These are phyloP conservation scores for Drosophila trapezifrons DNA, from an alignment of 1,140 invertebrate genomes.

Conservation along the genomic window DNA sequence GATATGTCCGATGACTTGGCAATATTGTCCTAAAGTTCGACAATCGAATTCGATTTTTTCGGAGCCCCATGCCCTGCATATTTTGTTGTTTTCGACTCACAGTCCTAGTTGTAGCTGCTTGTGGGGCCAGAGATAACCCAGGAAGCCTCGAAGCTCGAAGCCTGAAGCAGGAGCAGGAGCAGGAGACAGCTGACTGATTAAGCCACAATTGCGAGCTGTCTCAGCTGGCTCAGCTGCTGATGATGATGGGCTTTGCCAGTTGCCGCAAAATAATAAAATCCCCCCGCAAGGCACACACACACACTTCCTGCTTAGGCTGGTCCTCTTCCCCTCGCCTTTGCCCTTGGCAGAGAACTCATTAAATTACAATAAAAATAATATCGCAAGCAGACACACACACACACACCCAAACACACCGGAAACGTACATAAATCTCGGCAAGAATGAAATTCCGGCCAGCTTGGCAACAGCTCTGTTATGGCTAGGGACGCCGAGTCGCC, in stretches of 20 bases:
- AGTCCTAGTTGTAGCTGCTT: not conserved
- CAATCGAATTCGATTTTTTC: not conserved
- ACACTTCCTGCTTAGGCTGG: not conserved
- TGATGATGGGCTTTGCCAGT: constrained; percentile 40
- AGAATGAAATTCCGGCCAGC: constrained; percentile 8
- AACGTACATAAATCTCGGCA: constrained; percentile 25
- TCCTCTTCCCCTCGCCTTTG: not conserved
- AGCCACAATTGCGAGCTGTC: constrained; percentile 60
- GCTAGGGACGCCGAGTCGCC: not conserved
- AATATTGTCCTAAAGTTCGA: no score
- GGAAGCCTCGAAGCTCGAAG: not conserved
- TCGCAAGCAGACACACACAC: constrained; percentile 12
- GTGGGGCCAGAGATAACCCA: not conserved
- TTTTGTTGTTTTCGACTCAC: not conserved
- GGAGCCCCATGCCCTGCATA: no score
- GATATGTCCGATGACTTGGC: no score
- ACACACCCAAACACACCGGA: constrained; percentile 1
- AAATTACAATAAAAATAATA: constrained; percentile 66
- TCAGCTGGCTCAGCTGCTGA: constrained; percentile 33
- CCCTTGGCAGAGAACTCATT: constrained; percentile 65
- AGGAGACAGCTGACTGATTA: constrained; percentile 60
- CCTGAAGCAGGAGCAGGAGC: constrained; percentile 2
- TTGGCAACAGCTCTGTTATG: constrained; percentile 20
- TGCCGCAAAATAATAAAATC: constrained; percentile 34
- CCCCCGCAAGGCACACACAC: constrained; percentile 11